Evolutionary conservation across 1,140 invertebrate genomes (phyloP).

Genomic region (Bathynomus jamesi): DNA sequence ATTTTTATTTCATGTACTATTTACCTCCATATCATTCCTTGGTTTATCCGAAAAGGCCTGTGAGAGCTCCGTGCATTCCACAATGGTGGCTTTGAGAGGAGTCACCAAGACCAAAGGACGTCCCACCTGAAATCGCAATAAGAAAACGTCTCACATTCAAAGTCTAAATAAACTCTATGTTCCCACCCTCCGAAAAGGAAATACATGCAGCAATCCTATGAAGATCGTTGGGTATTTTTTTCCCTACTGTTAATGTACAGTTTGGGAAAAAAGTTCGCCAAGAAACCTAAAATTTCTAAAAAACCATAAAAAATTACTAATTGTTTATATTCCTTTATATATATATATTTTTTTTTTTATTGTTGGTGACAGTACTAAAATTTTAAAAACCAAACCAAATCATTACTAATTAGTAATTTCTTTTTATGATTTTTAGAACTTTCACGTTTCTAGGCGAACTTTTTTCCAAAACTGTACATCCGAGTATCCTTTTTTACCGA

Average conservation of each 20-base stretch:
- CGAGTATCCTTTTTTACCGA: too few relatives aligned
- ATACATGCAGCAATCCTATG: background rate
- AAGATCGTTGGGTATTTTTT: background rate
- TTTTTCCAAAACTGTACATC: too few relatives aligned
- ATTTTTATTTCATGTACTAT: background rate
- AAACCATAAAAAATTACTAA: too few relatives aligned
- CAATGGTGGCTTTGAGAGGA: slow-evolving; percentile 35
- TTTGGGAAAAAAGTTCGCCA: too few relatives aligned
- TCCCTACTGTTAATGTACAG: background rate
- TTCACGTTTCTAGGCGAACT: too few relatives aligned
- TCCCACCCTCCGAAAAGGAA: background rate
- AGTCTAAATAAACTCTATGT: background rate
- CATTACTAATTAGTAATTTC: too few relatives aligned
- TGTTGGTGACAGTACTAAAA: background rate
- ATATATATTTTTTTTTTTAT: background rate
- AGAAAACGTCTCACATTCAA: background rate
- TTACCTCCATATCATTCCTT: slow-evolving; percentile 37
- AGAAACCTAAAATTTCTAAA: background rate
- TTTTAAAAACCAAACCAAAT: too few relatives aligned
- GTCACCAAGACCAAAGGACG: slow-evolving; percentile 40
- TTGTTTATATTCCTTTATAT: too few relatives aligned
- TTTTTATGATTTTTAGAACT: too few relatives aligned
- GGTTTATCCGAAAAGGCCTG: slow-evolving; percentile 39
- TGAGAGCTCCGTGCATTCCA: slow-evolving; percentile 40
- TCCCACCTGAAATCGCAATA: slow-evolving; percentile 26